Conservation (phyloP, 2,888 invertebrate species). For the Brachylomia viminalis region DNA sequence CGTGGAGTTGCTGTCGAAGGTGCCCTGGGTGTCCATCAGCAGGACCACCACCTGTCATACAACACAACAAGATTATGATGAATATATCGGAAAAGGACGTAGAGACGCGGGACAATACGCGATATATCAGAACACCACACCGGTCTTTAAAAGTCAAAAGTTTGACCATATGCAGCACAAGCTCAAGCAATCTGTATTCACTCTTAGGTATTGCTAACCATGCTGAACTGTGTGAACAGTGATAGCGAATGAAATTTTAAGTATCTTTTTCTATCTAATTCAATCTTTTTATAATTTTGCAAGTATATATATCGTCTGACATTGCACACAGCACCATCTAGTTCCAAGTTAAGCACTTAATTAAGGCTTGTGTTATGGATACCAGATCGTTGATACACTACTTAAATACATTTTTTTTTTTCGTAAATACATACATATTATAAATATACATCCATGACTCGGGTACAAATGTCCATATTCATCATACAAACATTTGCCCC, state of each 20-base stretch:
- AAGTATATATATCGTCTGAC: too few species aligned
- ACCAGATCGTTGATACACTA: too few species aligned
- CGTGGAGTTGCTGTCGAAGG: conserved; percentile 99
- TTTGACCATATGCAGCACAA: neutral
- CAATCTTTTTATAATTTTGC: too few species aligned
- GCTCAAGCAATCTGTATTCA: neutral
- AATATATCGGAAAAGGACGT: neutral
- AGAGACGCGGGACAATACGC: neutral
- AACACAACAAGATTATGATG: neutral
- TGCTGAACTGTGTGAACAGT: neutral
- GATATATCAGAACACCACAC: neutral
- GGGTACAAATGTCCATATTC: too few species aligned
- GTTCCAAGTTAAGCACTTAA: too few species aligned
- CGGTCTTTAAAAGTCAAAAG: too few species aligned
- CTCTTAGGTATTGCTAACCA: neutral
- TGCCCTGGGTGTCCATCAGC: conserved; percentile 98
- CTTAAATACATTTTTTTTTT: too few species aligned
- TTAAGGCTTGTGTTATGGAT: too few species aligned
- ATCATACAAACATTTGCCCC: too few species aligned
- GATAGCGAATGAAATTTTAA: neutral
- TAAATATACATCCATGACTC: too few species aligned
- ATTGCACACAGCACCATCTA: too few species aligned
- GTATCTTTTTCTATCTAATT: neutral
- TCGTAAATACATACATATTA: too few species aligned
- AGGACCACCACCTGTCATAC: conserved; percentile 94